Base-by-base conservation (phyloP, 2,797 vertebrate species). In the Picus viridis region DNA sequence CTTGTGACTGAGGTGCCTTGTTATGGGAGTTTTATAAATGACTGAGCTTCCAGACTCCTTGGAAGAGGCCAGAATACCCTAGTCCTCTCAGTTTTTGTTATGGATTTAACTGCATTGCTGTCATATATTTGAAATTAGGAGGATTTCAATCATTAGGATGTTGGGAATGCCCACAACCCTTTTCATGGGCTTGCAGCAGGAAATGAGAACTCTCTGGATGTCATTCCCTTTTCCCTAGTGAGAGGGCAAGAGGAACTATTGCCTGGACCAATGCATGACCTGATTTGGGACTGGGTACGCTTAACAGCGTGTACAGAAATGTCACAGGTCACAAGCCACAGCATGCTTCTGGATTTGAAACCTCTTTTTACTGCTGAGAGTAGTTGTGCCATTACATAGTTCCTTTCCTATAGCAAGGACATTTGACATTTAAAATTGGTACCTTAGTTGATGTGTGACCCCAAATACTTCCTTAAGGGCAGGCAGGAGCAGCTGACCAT, bases 181-280 rank as follows among this genome's bases (percentile, higher is more conserved):
- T 88, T 67, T 20, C 27, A 57, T 24, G 53, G 29, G 6, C 62
- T 74, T 4, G 3, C 15, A 29, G 63, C 61, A 83, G 17, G 64
- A 74, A 70, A 29, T 0, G 2, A 54, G 27, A 36, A 45, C 16
- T 87, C 0, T 0, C 4, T 22, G 30, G 7, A 4, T 27, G 20
- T 67, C 56, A 59, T 3, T 80, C 5, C 30, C 43, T 73, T 79
- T 67, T 18, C 29, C 16, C 53, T 63, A 10, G 16, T 27, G 41
- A 81, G 47, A 57, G 11, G 13, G 14, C 30, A 36, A 83, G 43
- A 57, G 12, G 20, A 82, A 14, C 16, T 41, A 71, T 34, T 63
- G n/a, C 19, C 27, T 3, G 0, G 39, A 36, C 11, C 22, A 19
- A 15, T 49, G 23, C 30, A 20, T 0, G 0, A 29, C 45, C 41